Evolutionary conservation across 2,113 vertebrate genomes (phyloP), one percentile per base, ranked within the genome.

Genomic region (Chinchilla lanigera): DNA sequence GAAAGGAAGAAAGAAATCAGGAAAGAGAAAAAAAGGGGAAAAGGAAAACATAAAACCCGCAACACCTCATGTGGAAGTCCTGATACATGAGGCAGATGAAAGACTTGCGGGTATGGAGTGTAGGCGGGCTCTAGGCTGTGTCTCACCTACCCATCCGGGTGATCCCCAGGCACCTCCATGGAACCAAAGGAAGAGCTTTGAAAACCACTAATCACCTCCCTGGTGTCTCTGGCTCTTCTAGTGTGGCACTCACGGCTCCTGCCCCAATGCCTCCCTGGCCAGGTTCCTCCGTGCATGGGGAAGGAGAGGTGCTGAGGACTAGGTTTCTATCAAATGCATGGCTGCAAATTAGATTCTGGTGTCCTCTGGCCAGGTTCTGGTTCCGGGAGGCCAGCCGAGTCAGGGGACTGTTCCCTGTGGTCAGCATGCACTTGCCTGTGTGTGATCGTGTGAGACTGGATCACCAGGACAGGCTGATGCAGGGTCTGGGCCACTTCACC

Each of bases 321-420:
- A 24, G 44, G 41, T 54, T 63, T 75, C 52, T 6, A 19, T 3
- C 1, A 13, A 28, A 52, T 12, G 16, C 9, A 50, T 1, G 10
- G 35, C 22, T 33, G 30, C 19, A 28, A 10, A 4, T 24, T 19
- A 24, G 41, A 77, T 26, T 28, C 61, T 91, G 61, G 61, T 19
- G 30, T 24, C 50, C 83, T 73, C 54, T 26, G 60, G 75, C 65
- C 5, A 0, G 61, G 30, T 38, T 20, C 26, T n/a, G 0, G 9
- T 78, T 24, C 58, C 14, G 6, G 65, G n/a, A 26, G 38, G 61
- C 54, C 58, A 71, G 65, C 67, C 81, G 50, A 7, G 7, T 0
- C 3, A 38, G 60, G 2, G 22, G 54, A 2, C 33, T 2, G 0
- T 12, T 69, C 35, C 16, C 30, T 0, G 11, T 17, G 38, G 52